Evolutionary conservation across 2,113 vertebrate genomes (phyloP).

Genomic region (Catagonus wagneri): DNA sequence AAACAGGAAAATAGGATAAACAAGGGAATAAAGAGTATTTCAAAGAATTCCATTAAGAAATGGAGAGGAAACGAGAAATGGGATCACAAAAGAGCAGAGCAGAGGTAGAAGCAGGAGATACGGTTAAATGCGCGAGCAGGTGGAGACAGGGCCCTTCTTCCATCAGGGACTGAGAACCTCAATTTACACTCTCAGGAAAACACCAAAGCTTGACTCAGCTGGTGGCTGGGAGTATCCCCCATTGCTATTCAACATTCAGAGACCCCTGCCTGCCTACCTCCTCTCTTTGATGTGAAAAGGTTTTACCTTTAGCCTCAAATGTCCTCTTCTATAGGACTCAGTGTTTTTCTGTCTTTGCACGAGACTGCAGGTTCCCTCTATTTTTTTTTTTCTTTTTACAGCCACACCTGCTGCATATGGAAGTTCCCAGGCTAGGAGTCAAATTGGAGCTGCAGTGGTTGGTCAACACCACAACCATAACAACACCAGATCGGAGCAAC

Average conservation of each 20-base stretch:
- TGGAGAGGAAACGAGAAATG: background rate
- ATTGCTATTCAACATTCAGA: background rate
- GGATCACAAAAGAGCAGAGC: background rate
- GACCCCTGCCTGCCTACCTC: background rate
- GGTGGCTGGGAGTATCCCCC: background rate
- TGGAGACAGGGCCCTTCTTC: background rate
- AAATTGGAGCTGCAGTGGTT: too few species aligned
- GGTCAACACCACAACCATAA: too few species aligned
- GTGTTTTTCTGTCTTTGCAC: conserved; percentile 13
- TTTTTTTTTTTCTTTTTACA: background rate
- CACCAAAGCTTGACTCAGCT: background rate
- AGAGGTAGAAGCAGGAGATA: background rate
- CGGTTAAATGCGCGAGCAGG: background rate
- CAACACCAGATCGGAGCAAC: too few species aligned
- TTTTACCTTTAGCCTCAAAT: background rate
- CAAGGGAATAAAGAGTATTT: background rate
- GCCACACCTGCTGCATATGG: too few species aligned
- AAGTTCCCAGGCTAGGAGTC: too few species aligned
- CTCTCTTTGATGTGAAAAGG: background rate
- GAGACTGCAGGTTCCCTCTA: background rate
- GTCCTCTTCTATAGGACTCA: background rate
- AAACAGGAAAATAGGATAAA: background rate
- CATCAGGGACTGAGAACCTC: background rate
- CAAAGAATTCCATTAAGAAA: background rate
- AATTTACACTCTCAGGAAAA: background rate